Evolutionary conservation across 1,140 invertebrate genomes (phyloP).

Genomic region (Drosophila punjabiensis): DNA sequence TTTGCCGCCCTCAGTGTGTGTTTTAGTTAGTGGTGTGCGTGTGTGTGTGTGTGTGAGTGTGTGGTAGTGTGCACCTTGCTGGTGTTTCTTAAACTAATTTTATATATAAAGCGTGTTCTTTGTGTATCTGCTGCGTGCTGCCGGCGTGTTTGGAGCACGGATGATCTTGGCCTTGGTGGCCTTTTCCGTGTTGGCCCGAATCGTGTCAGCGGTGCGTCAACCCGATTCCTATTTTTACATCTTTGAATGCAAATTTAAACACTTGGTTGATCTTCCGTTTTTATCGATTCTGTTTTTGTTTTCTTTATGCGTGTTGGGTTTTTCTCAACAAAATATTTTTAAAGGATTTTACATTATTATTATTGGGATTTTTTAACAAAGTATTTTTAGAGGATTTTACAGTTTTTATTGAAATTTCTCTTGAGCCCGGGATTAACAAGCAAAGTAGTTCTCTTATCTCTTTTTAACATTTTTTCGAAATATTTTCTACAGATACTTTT

Average conservation of each 20-base stretch:
- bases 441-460: not conserved
- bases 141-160: slow-evolving; percentile 55
- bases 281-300: slow-evolving; percentile 14
- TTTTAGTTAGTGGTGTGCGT: not conserved
- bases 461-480: not conserved
- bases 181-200: slow-evolving; percentile 40
- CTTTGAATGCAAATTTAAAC: slow-evolving; percentile 8
- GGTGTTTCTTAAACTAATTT: slow-evolving; percentile 57
- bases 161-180: slow-evolving; percentile 57
- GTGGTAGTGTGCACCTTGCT: slow-evolving; percentile 7
- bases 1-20: slow-evolving; percentile 38
- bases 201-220: slow-evolving; percentile 1
- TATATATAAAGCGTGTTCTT: slow-evolving; percentile 61
- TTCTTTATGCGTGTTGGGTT: not conserved
- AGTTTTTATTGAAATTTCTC: no score
- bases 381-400: not conserved
- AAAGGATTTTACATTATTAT: not conserved
- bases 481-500: not conserved
- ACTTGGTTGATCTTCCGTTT: slow-evolving; percentile 10
- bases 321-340: not conserved
- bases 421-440: not conserved
- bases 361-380: not conserved
- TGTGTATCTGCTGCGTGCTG: slow-evolving; percentile 51
- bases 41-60: slow-evolving; percentile 9
- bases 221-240: slow-evolving; percentile 1